Percentiles rank a stretch among this genome's conserved stretches.
Evolutionary conservation across 2,888 invertebrate species (phyloP).

Genomic region (Pomacea canaliculata): DNA sequence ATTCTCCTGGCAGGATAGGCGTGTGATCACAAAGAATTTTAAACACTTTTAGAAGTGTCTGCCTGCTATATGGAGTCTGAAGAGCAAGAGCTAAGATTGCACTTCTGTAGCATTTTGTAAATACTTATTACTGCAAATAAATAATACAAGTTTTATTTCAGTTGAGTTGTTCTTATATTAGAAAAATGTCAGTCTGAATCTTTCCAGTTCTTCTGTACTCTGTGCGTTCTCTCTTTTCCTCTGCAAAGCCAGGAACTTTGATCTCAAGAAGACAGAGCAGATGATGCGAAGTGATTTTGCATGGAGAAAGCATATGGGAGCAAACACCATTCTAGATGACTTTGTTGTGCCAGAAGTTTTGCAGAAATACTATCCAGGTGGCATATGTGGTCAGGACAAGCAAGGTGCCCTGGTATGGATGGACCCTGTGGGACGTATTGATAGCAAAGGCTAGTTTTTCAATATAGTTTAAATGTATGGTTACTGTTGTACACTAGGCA

Average conservation of each 20-base stretch:
- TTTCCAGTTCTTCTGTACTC: too few relatives aligned
- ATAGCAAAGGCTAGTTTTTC: conserved; percentile 73
- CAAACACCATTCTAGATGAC: conserved; percentile 61
- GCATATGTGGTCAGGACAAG: conserved; percentile 84
- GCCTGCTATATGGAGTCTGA: too few relatives aligned
- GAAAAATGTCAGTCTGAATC: too few relatives aligned
- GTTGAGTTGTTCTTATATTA: too few relatives aligned
- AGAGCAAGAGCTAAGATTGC: too few relatives aligned
- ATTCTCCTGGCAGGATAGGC: too few relatives aligned
- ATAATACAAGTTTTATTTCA: too few relatives aligned
- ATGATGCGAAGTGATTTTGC: conserved; percentile 82
- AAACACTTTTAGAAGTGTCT: too few relatives aligned
- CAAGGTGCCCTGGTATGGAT: conserved; percentile 85
- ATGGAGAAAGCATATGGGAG: conserved; percentile 62
- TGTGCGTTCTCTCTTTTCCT: not conserved
- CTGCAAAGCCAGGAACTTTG: conserved; percentile 84
- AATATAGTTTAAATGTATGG: not conserved
- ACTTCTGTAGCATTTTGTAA: too few relatives aligned
- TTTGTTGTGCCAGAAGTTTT: conserved; percentile 71
- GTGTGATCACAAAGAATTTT: too few relatives aligned
- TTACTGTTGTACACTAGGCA: not conserved
- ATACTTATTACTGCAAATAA: too few relatives aligned
- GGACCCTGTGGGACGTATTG: conserved; percentile 84
- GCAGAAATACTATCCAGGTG: conserved; percentile 82
- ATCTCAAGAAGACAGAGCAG: conserved; percentile 88